Evolutionary conservation across 2,888 invertebrate species (phyloP).

Genomic region (Augochlorella aurata): DNA sequence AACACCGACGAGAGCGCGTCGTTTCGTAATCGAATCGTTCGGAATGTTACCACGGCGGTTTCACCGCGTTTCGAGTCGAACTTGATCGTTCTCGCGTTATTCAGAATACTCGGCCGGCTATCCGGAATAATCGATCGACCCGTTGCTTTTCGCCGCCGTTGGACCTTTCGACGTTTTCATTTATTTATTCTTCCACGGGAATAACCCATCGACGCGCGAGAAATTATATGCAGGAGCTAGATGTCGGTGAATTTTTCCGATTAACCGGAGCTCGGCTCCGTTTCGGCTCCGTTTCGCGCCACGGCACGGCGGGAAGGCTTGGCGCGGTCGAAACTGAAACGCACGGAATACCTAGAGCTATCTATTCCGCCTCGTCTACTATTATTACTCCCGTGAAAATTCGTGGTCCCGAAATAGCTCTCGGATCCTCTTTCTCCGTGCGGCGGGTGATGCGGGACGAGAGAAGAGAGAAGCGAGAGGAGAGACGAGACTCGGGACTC

Average conservation of each 20-base stretch:
- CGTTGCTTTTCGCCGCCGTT: too few species aligned
- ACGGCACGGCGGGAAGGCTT: neutral
- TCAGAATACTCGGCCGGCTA: too few species aligned
- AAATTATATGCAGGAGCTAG: too few species aligned
- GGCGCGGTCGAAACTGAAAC: slow-evolving; percentile 17
- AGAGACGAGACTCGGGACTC: neutral
- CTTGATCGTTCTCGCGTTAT: neutral
- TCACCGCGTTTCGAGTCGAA: neutral
- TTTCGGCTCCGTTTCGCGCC: neutral
- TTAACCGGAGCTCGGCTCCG: too few species aligned
- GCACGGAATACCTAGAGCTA: slow-evolving; percentile 31
- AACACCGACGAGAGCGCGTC: neutral
- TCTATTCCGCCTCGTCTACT: slow-evolving; percentile 35
- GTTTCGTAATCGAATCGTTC: neutral
- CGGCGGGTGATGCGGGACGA: neutral
- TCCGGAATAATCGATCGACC: too few species aligned
- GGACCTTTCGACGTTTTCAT: too few species aligned
- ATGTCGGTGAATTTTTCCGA: too few species aligned
- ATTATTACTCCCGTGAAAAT: slow-evolving; percentile 44
- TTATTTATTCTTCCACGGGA: too few species aligned
- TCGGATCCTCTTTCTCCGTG: slow-evolving; percentile 12
- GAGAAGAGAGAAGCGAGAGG: neutral
- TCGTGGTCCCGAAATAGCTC: slow-evolving; percentile 41
- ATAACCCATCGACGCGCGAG: too few species aligned
- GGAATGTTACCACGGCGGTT: neutral